Conservation (phyloP, 1,140 invertebrate species). For the Charaxes varanes region DNA sequence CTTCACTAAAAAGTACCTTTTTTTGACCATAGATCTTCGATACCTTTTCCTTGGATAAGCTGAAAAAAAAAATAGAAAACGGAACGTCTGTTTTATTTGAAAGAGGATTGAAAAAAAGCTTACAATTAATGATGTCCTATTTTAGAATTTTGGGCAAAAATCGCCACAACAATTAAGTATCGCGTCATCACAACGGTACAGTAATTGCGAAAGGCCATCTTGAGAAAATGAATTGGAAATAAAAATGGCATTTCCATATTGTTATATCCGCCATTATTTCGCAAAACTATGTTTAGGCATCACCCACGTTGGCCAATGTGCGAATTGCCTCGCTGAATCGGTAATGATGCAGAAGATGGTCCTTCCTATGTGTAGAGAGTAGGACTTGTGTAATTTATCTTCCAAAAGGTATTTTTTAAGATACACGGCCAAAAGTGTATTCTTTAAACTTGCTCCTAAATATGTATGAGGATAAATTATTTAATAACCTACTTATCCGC, state of each 20-base stretch:
- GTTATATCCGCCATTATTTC: constrained; percentile 10
- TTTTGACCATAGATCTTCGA: no score
- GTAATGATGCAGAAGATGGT: constrained; percentile 11
- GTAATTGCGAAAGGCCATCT: constrained; percentile 32
- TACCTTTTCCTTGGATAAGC: no score
- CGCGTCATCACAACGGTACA: constrained; percentile 29
- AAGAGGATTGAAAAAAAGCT: no score
- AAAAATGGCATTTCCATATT: constrained; percentile 28
- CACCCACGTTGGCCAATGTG: constrained; percentile 21
- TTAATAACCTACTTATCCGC: no score
- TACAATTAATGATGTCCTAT: neutral
- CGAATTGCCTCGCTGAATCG: constrained; percentile 19
- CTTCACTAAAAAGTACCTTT: no score
- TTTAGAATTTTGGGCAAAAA: constrained; percentile 6
- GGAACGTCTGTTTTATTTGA: no score
- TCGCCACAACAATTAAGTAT: constrained; percentile 12
- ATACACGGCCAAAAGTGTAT: no score
- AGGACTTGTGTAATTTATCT: no score
- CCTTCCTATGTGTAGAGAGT: constrained; percentile 2
- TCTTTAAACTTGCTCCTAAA: no score
- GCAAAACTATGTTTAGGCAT: constrained; percentile 22
- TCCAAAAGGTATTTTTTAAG: no score
- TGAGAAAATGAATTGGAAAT: constrained; percentile 28
- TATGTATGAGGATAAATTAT: no score
- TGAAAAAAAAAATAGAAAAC: no score